Conservation (phyloP, 2,888 invertebrate species). For the Cataglyphis altisquamis region DNA sequence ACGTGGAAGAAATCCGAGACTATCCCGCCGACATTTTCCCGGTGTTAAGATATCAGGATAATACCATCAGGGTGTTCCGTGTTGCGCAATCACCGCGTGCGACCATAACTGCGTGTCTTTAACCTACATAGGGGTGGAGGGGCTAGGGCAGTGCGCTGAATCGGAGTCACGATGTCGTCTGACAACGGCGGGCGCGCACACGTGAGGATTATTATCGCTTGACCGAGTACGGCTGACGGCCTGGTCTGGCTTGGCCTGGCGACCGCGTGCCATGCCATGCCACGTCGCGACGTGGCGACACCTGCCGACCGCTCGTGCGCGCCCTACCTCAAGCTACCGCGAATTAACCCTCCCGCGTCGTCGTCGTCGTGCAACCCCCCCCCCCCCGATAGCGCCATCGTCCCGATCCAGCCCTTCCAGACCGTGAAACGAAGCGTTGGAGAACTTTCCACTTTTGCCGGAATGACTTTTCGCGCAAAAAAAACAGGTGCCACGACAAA, state of each 20-base stretch:
- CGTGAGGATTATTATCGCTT: constrained; percentile 77
- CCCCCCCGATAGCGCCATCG: background rate
- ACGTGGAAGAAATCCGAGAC: constrained; percentile 32
- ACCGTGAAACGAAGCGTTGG: background rate
- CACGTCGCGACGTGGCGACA: constrained; percentile 82
- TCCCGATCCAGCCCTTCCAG: constrained; percentile 17
- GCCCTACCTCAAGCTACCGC: constrained; percentile 75
- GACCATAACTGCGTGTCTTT: constrained; percentile 71
- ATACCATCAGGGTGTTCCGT: constrained; percentile 9
- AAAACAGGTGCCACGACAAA: too few relatives aligned
- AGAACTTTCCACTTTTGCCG: constrained; percentile 13
- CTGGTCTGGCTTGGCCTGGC: background rate
- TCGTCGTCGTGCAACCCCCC: constrained; percentile 65
- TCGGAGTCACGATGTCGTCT: constrained; percentile 71
- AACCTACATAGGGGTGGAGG: constrained; percentile 67
- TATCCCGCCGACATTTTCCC: background rate
- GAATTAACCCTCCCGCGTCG: constrained; percentile 73
- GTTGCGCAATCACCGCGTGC: constrained; percentile 67
- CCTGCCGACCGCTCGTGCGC: constrained; percentile 76
- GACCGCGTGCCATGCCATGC: constrained; percentile 42
- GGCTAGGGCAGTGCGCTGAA: constrained; percentile 55
- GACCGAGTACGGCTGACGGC: constrained; percentile 62
- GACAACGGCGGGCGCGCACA: constrained; percentile 66
- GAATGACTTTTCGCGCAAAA: background rate
- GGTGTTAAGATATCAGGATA: too few relatives aligned